Evolutionary conservation across 2,888 invertebrate species (phyloP).

Genomic region (Coelopa pilipes): DNA sequence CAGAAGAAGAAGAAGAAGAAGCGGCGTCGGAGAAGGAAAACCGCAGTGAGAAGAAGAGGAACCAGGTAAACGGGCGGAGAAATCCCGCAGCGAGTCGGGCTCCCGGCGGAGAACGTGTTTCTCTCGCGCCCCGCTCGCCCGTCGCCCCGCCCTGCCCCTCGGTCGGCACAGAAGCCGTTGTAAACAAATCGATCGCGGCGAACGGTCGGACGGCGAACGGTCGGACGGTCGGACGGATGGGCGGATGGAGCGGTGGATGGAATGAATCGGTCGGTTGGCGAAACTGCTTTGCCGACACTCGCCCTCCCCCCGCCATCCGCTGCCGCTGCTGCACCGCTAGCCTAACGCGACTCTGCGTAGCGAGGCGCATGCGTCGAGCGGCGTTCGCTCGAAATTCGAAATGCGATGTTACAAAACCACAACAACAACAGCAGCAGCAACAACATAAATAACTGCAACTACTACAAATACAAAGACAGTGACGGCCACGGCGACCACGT

Average conservation of each 20-base stretch:
- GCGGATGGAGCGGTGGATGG: background rate
- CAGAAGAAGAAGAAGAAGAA: background rate
- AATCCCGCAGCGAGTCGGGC: slow-evolving; percentile 14
- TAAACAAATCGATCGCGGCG: background rate
- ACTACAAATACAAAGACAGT: slow-evolving; percentile 5
- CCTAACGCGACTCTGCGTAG: background rate
- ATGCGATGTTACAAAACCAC: background rate
- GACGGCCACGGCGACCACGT: background rate
- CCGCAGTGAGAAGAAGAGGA: background rate
- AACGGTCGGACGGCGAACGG: background rate
- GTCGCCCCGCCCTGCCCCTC: background rate
- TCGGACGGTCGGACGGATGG: background rate
- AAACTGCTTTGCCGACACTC: slow-evolving; percentile 20
- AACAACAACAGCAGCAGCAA: background rate
- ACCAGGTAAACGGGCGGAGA: slow-evolving; percentile 23
- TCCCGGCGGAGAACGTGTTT: background rate
- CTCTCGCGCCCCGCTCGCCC: background rate
- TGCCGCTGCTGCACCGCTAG: slow-evolving; percentile 30
- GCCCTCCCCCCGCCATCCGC: background rate
- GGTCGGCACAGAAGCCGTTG: slow-evolving; percentile 7
- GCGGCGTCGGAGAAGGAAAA: background rate
- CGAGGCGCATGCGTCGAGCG: background rate
- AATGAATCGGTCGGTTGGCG: too few relatives aligned
- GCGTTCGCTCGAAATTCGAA: background rate
- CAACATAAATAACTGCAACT: background rate